Evolutionary conservation across 2,797 vertebrate species (phyloP).

Genomic region (Sebastolobus altivelis): DNA sequence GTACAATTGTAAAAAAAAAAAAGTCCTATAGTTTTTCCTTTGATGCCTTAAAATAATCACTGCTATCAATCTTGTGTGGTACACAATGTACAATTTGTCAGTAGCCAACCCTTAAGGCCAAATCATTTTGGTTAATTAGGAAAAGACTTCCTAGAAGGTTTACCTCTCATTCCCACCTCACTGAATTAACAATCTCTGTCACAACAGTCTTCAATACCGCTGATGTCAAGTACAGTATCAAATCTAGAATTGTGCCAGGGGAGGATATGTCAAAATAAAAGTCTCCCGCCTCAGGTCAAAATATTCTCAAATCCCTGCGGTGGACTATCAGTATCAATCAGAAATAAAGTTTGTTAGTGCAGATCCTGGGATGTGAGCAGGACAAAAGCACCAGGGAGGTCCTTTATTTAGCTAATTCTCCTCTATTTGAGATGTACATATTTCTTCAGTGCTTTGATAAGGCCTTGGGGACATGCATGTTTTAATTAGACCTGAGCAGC

Average conservation of each 20-base stretch:
- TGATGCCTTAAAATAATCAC: conserved; percentile 69
- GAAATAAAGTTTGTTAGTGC: conserved; percentile 76
- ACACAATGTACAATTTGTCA: conserved; percentile 62
- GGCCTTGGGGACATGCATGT: conserved; percentile 79
- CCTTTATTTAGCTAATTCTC: conserved; percentile 82
- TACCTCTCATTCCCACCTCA: conserved; percentile 76
- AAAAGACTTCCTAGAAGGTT: conserved; percentile 71
- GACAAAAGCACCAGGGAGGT: conserved; percentile 78
- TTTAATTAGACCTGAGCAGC: conserved; percentile 82
- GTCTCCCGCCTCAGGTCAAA: conserved; percentile 80
- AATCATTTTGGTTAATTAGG: conserved; percentile 78
- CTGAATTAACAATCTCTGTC: conserved; percentile 73
- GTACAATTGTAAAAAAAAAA: background rate
- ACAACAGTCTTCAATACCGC: conserved; percentile 66
- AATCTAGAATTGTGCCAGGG: conserved; percentile 71
- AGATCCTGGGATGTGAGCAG: conserved; percentile 63
- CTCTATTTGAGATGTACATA: conserved; percentile 82
- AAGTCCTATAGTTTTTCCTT: conserved; percentile 38
- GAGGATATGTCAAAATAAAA: conserved; percentile 84
- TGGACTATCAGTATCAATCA: conserved; percentile 76
- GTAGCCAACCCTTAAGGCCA: conserved; percentile 56
- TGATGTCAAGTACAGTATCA: conserved; percentile 70
- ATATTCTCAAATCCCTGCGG: conserved; percentile 77
- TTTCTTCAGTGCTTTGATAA: conserved; percentile 81
- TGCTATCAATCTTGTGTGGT: conserved; percentile 39